phyloP scores from a whole-genome alignment of 1,140 invertebrate species.

The Zaprionus kolodkinae region DNA sequence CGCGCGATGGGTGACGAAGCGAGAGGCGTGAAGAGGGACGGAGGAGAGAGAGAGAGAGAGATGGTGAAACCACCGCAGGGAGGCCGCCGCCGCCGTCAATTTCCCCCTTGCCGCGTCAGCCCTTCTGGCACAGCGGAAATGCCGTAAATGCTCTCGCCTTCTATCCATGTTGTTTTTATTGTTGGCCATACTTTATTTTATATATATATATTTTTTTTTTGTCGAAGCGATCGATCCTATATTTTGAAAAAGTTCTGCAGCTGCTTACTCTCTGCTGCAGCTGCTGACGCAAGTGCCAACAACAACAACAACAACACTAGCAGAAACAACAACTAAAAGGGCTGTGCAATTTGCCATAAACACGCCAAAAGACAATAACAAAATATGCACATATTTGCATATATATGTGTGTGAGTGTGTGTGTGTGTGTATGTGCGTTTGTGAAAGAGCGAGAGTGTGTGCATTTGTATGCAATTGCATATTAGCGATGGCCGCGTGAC shows the following conservation, averaged over 20 bases:
- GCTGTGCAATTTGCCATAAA: slow-evolving; percentile 70
- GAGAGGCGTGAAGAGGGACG: background rate
- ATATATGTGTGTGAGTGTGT: slow-evolving; percentile 4
- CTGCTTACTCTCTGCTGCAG: slow-evolving; percentile 48
- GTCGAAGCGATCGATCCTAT: slow-evolving; percentile 45
- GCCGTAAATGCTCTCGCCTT: slow-evolving; percentile 53
- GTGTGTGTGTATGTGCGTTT: slow-evolving; percentile 7
- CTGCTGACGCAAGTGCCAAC: slow-evolving; percentile 72
- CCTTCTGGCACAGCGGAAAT: slow-evolving; percentile 66
- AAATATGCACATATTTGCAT: slow-evolving; percentile 43
- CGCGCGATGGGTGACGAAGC: background rate
- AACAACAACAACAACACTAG: slow-evolving; percentile 24
- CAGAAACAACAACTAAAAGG: slow-evolving; percentile 33
- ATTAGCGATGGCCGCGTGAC: slow-evolving; percentile 41
- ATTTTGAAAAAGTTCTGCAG: slow-evolving; percentile 44
- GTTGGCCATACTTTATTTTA: slow-evolving; percentile 14
- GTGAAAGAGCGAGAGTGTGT: background rate
- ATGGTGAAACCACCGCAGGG: slow-evolving; percentile 13
- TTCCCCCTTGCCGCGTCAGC: slow-evolving; percentile 22
- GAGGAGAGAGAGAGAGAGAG: slow-evolving; percentile 9
- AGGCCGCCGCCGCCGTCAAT: slow-evolving; percentile 18
- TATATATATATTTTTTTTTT: slow-evolving; percentile 28
- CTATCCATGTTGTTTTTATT: slow-evolving; percentile 6
- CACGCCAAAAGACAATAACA: slow-evolving; percentile 72
- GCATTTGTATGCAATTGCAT: slow-evolving; percentile 19